Conservation (phyloP, 2,113 vertebrate species). For the Strix uralensis region DNA sequence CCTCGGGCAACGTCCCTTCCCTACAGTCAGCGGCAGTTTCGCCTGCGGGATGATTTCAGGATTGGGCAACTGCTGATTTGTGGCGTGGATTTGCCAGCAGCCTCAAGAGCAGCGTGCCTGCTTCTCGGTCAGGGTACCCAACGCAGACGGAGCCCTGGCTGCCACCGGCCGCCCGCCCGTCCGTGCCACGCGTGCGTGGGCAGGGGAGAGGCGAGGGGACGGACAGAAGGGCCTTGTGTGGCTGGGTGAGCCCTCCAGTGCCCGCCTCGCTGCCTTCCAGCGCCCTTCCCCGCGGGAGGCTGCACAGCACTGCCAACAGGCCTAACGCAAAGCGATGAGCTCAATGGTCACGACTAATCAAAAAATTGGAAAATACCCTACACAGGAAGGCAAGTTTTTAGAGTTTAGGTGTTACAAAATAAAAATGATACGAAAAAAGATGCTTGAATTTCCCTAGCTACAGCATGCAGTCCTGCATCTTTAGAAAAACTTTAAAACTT, state of each 20-base stretch:
- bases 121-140: background rate
- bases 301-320: background rate
- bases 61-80: background rate
- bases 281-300: background rate
- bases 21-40: background rate
- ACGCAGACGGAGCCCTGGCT: background rate
- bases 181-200: background rate
- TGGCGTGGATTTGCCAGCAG: background rate
- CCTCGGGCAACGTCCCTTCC: background rate
- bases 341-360: background rate
- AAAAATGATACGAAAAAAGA: accelerated
- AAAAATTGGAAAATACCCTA: background rate
- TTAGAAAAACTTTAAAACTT: background rate
- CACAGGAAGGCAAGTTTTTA: background rate
- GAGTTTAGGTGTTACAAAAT: background rate
- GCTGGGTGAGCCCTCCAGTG: background rate
- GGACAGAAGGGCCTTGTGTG: background rate
- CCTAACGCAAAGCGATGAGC: background rate
- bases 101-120: background rate
- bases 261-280: too few species aligned
- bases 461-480: background rate
- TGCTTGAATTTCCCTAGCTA: accelerated
- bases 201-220: background rate
- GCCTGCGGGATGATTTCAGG: background rate
- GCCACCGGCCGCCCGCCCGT: background rate